Conservation (phyloP, 2,888 invertebrate genomes). For the Cataglyphis albicans region DNA sequence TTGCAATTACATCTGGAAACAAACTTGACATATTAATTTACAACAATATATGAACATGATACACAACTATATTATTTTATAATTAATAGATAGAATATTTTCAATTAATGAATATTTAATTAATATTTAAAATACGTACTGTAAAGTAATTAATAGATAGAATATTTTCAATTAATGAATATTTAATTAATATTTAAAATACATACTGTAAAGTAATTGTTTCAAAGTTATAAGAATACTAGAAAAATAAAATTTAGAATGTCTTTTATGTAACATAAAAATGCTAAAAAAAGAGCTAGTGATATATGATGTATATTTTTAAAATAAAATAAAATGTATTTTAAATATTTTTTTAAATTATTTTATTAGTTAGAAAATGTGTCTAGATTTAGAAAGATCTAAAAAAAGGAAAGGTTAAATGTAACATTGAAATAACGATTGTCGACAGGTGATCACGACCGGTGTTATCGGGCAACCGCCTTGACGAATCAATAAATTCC, state of each 20-base stretch:
- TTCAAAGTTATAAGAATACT: background rate
- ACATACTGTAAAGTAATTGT: background rate
- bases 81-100: too few relatives aligned
- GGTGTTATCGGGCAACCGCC: conserved; percentile 25
- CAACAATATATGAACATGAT: background rate
- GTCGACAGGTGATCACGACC: conserved; percentile 50
- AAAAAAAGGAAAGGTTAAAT: background rate
- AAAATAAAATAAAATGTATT: background rate
- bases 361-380: background rate
- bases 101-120: too few relatives aligned
- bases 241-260: background rate
- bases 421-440: conserved; percentile 38
- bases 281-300: background rate
- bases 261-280: background rate
- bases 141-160: background rate
- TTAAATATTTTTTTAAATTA: background rate
- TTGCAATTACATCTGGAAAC: background rate
- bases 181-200: conserved; percentile 13
- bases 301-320: background rate
- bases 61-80: background rate
- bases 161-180: background rate
- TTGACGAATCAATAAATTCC: conserved; percentile 58
- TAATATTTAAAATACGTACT: too few relatives aligned
- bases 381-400: background rate
- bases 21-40: conserved; percentile 2